Conservation (phyloP, 2,797 vertebrate species). For the Holocentrus rufus region DNA sequence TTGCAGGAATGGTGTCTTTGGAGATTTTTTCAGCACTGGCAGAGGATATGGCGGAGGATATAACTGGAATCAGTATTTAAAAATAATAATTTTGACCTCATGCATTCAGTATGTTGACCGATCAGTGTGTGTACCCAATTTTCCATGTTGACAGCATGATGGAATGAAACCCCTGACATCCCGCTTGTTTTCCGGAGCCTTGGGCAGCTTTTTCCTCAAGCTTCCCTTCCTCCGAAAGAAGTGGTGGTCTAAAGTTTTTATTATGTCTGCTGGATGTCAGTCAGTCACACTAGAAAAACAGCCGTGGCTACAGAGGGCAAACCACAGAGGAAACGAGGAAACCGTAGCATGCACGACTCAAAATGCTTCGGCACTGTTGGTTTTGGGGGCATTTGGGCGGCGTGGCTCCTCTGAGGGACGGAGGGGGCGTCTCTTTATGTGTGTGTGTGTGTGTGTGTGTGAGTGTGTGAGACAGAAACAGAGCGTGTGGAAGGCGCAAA, state of each 20-base stretch:
- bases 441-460: constrained; percentile 24
- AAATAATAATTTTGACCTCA: too few species aligned
- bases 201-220: constrained; percentile 59
- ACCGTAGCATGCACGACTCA: constrained; percentile 43
- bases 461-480: too few species aligned
- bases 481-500: too few species aligned
- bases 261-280: constrained; percentile 48
- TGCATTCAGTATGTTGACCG: constrained; percentile 8
- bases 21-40: too few species aligned
- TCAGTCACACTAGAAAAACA: constrained; percentile 52
- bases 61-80: too few species aligned
- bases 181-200: constrained; percentile 45
- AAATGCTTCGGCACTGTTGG: not conserved
- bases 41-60: too few species aligned
- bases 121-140: not conserved
- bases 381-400: not conserved
- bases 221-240: not conserved
- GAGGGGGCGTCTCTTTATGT: not conserved
- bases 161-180: constrained; percentile 41
- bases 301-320: constrained; percentile 24
- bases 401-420: constrained; percentile 14
- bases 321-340: constrained; percentile 66
- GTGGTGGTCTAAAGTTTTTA: constrained; percentile 40
- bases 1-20: too few species aligned
- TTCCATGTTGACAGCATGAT: constrained; percentile 1